Percentiles rank a stretch among this genome's conserved stretches.
Conservation (phyloP, 2,888 invertebrate species). For the Xylota segnis region DNA sequence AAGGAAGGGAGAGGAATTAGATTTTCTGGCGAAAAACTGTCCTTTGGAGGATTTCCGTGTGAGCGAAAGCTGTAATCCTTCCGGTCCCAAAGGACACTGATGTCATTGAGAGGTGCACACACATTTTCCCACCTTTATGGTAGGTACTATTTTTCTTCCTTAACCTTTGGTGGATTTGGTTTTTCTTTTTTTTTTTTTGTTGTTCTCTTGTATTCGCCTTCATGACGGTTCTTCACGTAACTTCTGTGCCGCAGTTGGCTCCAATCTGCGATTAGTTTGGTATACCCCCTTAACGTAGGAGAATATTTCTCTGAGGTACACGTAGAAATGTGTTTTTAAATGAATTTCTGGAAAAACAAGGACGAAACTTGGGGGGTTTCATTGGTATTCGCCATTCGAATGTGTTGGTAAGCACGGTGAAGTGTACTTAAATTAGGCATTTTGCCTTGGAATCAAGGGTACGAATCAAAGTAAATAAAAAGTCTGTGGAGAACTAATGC, state of each 20-base stretch:
- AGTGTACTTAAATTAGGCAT: not conserved
- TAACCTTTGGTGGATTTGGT: conserved; percentile 36
- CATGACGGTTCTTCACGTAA: conserved; percentile 31
- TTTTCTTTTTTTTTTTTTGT: conserved; percentile 2
- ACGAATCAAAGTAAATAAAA: no score
- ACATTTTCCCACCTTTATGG: conserved; percentile 31
- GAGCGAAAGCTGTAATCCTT: conserved; percentile 68
- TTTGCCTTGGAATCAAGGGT: no score
- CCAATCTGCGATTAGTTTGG: conserved; percentile 13
- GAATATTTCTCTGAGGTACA: not conserved
- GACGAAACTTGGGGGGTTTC: not conserved
- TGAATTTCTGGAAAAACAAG: not conserved
- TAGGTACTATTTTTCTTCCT: conserved; percentile 35
- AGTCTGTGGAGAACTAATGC: no score
- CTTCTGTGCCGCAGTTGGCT: conserved; percentile 24
- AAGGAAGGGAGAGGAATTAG: conserved; percentile 24
- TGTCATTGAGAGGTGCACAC: conserved; percentile 53
- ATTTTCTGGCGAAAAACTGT: conserved; percentile 55
- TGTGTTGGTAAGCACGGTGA: no score
- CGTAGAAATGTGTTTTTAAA: not conserved
- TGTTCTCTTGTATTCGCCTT: not conserved
- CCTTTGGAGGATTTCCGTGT: conserved; percentile 54
- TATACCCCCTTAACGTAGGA: not conserved
- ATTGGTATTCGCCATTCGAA: not conserved
- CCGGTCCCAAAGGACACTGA: conserved; percentile 53